Evolutionary conservation across 2,888 invertebrate genomes (phyloP).

Genomic region (Leptinotarsa juncta): DNA sequence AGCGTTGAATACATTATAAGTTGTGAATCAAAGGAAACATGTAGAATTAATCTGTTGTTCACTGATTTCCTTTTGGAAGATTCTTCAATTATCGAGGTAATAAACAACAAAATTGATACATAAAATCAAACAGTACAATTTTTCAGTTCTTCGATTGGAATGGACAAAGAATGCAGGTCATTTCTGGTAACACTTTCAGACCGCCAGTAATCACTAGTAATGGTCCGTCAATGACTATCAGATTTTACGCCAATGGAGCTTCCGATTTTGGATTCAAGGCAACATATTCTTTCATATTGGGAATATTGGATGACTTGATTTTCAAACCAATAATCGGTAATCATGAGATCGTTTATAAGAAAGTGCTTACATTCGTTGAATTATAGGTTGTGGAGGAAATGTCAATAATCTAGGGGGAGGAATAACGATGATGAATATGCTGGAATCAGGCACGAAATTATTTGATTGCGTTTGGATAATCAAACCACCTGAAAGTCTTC

Average conservation of each 20-base stretch:
- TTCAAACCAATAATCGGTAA: constrained; percentile 52
- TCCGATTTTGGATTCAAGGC: constrained; percentile 76
- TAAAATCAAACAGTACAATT: constrained; percentile 25
- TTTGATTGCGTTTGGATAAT: constrained; percentile 81
- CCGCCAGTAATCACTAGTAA: constrained; percentile 76
- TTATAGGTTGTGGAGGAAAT: constrained; percentile 76
- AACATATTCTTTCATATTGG: constrained; percentile 63
- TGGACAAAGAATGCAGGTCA: constrained; percentile 74
- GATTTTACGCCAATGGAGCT: constrained; percentile 79
- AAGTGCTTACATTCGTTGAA: constrained; percentile 1
- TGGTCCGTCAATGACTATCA: constrained; percentile 72
- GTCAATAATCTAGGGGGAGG: constrained; percentile 78
- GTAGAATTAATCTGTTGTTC: constrained; percentile 74
- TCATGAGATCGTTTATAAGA: constrained; percentile 9
- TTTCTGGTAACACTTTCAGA: constrained; percentile 75
- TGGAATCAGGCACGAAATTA: constrained; percentile 68
- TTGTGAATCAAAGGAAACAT: constrained; percentile 67
- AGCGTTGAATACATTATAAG: constrained; percentile 74
- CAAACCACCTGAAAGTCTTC: constrained; percentile 73
- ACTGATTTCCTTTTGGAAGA: constrained; percentile 76
- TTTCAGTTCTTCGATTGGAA: constrained; percentile 76
- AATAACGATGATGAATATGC: constrained; percentile 83
- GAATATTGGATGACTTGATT: constrained; percentile 45
- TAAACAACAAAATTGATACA: not conserved
- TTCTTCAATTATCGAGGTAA: constrained; percentile 75